Evolutionary conservation across 2,113 vertebrate species (phyloP).

Genomic region (Corythornis vintsioides): DNA sequence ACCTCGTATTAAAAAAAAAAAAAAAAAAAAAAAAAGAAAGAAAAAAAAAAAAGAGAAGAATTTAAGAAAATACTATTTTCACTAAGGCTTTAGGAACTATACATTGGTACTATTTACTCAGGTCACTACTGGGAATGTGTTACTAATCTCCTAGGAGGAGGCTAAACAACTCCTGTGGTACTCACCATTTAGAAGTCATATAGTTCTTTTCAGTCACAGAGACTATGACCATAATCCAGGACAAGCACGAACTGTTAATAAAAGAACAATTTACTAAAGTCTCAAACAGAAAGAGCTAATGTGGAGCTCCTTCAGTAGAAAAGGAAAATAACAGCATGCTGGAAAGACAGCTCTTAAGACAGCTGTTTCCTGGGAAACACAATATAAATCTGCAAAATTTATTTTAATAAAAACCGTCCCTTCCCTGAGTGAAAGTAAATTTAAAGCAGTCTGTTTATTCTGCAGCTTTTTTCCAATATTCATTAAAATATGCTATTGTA

Average conservation of each 20-base stretch:
- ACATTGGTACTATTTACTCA: neutral
- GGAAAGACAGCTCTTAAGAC: neutral
- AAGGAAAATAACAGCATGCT: neutral
- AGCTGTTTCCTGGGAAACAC: neutral
- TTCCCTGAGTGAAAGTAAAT: neutral
- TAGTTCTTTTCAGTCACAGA: neutral
- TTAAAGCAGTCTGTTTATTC: slow-evolving; percentile 60
- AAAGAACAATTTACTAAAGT: neutral
- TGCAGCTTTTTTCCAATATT: slow-evolving; percentile 54
- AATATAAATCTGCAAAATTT: neutral
- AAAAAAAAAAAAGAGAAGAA: no score
- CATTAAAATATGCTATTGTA: slow-evolving; percentile 63
- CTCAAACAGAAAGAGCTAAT: neutral
- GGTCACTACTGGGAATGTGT: neutral
- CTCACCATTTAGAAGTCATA: neutral
- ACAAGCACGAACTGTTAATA: neutral
- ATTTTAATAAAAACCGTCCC: neutral
- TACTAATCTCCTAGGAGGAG: neutral
- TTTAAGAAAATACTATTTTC: neutral
- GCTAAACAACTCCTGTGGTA: accelerated
- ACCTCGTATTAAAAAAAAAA: no score
- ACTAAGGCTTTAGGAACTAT: neutral
- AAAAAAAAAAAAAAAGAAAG: no score
- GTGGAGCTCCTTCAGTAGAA: neutral
- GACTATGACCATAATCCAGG: neutral